These are phyloP conservation scores for Peromyscus leucopus DNA, from an alignment of 2,113 vertebrate species.

Conservation along the genomic window DNA sequence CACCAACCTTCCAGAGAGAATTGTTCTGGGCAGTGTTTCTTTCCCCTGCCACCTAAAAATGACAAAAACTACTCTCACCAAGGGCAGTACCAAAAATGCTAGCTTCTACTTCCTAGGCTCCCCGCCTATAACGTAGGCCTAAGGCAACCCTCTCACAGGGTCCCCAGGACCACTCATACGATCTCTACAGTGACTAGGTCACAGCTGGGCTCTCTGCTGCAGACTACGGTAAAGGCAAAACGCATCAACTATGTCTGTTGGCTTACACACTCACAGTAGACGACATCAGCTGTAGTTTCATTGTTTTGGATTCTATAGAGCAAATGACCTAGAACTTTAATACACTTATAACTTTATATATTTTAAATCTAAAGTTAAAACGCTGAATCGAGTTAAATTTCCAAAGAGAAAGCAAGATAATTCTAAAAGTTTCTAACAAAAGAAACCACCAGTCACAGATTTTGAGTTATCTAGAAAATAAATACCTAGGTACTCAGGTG, in stretches of 20 bases:
- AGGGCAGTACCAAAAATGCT: slow-evolving; percentile 31
- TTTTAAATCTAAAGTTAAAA: slow-evolving; percentile 56
- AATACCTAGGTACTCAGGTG: slow-evolving; percentile 5
- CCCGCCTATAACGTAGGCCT: neutral
- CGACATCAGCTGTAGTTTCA: slow-evolving; percentile 25
- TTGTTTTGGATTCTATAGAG: neutral
- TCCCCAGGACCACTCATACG: neutral
- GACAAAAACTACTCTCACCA: slow-evolving; percentile 1
- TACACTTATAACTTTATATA: slow-evolving; percentile 27
- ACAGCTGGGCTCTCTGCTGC: neutral
- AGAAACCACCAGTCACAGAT: neutral
- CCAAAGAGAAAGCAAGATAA: slow-evolving; percentile 61
- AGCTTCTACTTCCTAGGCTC: neutral
- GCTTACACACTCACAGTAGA: neutral
- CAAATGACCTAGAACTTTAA: slow-evolving; percentile 36
- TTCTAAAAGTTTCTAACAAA: slow-evolving; percentile 37
- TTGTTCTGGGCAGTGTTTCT: neutral
- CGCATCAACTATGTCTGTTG: neutral
- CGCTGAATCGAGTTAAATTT: slow-evolving; percentile 56
- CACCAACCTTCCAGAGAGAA: slow-evolving; percentile 3
- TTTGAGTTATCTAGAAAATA: slow-evolving; percentile 45
- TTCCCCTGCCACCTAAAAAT: slow-evolving; percentile 8
- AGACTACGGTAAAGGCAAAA: neutral
- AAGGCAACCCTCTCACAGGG: neutral
- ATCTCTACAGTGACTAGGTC: neutral